phyloP scores from a whole-genome alignment of 1,140 invertebrate species.

The Scaptomyza hsui region DNA sequence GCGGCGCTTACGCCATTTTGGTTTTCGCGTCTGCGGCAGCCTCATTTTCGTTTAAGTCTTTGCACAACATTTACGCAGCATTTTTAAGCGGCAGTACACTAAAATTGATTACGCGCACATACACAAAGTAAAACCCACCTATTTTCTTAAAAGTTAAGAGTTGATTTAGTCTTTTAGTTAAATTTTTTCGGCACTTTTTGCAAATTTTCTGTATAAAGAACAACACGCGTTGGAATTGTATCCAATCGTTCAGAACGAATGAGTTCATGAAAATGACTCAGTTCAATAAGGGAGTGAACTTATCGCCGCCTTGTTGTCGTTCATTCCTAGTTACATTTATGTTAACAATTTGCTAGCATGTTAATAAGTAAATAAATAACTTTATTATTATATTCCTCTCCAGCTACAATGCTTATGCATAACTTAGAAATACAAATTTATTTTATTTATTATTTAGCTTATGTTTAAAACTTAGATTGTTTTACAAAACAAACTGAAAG shows the following conservation, averaged over 20 bases:
- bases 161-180: slow-evolving; percentile 4
- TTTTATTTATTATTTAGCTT: background rate
- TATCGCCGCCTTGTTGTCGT: background rate
- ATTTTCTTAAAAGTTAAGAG: slow-evolving; percentile 10
- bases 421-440: too few relatives aligned
- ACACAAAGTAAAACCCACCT: slow-evolving; percentile 7
- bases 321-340: background rate
- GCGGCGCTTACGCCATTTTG: slow-evolving; percentile 70
- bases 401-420: too few relatives aligned
- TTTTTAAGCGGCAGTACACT: background rate
- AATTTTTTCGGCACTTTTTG: slow-evolving; percentile 38
- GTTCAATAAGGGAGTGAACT: background rate
- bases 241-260: slow-evolving; percentile 1
- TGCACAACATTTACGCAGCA: background rate
- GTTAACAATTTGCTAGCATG: background rate
- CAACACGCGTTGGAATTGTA: slow-evolving; percentile 34
- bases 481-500: too few relatives aligned
- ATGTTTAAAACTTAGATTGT: background rate
- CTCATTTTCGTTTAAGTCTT: slow-evolving; percentile 3
- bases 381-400: too few relatives aligned
- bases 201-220: slow-evolving; percentile 22
- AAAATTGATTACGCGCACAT: background rate
- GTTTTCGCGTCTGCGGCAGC: slow-evolving; percentile 44
- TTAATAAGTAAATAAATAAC: background rate
- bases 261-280: background rate